Base-by-base conservation (phyloP, 2,797 vertebrate genomes). In the Notolepis coatsorum region DNA sequence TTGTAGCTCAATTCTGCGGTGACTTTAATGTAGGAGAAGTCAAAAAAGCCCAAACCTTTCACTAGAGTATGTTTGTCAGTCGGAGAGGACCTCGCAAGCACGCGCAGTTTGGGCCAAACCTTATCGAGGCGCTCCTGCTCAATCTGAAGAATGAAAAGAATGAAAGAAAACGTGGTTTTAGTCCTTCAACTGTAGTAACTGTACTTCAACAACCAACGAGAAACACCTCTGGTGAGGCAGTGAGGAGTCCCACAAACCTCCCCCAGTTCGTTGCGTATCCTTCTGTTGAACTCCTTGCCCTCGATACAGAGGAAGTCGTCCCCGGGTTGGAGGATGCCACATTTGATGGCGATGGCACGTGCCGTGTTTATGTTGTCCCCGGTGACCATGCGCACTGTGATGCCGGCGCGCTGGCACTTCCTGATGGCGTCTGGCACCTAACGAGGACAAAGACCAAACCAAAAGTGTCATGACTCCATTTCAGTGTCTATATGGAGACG, bases 321-420 rank as follows among this genome's bases (percentile, higher is more conserved):
- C 31, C 96, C 96, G 0, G 94, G 95, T 1, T 96, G 93, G 63
- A 99, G 89, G 87, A 99, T 99, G 59, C 97, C 96, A 53, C 97
- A 99, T 67, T 99, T 99, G 73, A 90, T 92, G 85, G 97, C 95
- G 4, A 99, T 99, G 82, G 97, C 96, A 2, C 97, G 91, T 18
- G 97, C 97, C 0, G 97, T 99, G 75, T 97, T 96, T 82, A 99
- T 98, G 82, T 99, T 99, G 91, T 99, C 97, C 5, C 97, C 97
- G 0, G 97, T 99, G 66, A 99, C 97, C 97, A 99, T 99, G 61
- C 97, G 96, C 58, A 99, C 97, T 0, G 97, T 99, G 86, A 99
- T 98, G 50, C 97, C 97, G 3, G 97, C 97, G 3, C 94, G 88
- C 90, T 99, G 97, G 84, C 97, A 99, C 86, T 95, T 98, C 52